Base-by-base conservation (phyloP, 2,888 invertebrate genomes). In the Poecilobothrus nobilitatus region DNA sequence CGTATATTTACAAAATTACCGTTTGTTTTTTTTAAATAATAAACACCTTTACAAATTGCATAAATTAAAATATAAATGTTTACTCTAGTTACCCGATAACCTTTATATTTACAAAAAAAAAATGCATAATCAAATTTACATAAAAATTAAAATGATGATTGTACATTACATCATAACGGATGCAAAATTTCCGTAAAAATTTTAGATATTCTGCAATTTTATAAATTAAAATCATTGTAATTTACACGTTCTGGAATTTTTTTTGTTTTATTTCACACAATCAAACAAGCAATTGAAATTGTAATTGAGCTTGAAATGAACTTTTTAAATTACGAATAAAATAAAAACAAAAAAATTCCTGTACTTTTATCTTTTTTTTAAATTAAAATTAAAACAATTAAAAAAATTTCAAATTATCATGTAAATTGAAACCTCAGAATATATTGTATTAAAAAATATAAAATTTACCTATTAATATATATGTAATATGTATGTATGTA, bases 251-350 rank as follows among this genome's bases (percentile, higher is more conserved):
- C 53, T 53, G 6, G 15, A 53, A 53, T 15, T 53, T 53, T 53
- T n/a, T n/a, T n/a, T n/a, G n/a, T n/a, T n/a, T 53, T 53, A 53
- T 53, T 53, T 53, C 53, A 53, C 53, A 53, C 53, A 18, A 18
- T n/a, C n/a, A 53, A 53, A 27, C 27, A 27, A 27, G 27, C 37
- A 37, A 53, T 53, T 53, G 53, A 53, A 53, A 53, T 53, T 53
- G 53, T 12, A 53, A 53, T 53, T 53, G 53, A 53, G 53, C 53
- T 53, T 53, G 53, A 53, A 53, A 53, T 53, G 15, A 53, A 53
- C 53, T 53, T 53, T 53, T 41, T 12, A 41, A 41, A 41, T 41
- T 41, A 41, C 41, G 18, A 53, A 53, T 18, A 37, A 12, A 37
- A 37, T 10, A 37, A 37, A 37, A 37, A 37, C 12, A 37, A 37